Base-by-base conservation (phyloP, 1,140 invertebrate genomes). In the Contarinia nasturtii region DNA sequence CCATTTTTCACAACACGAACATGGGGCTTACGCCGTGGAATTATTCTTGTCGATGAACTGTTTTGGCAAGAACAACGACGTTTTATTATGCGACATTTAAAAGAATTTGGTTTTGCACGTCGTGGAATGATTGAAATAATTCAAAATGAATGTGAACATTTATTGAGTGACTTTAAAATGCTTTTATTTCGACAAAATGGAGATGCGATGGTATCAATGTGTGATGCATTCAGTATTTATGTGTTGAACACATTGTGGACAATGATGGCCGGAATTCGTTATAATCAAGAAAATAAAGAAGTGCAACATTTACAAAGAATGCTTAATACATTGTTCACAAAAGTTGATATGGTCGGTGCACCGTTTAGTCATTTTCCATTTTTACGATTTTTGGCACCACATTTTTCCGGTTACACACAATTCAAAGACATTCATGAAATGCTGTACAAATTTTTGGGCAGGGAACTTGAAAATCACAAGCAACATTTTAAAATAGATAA, bases 171-270 rank as follows among this genome's bases (percentile, higher is more conserved):
- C 45, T 65, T 73, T 34, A 68, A 69, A 20, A 53, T 52, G 0
- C 60, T 75, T 46, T 56, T 68, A 2, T 52, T 56, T 0, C 53
- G 61, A 27, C 55, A 70, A 37, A 53, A 52, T 2, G 59, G 63
- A 10, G 54, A 60, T 2, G 67, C 69, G 3, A 50, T 71, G 1
- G 57, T 75, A 1, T 60, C 71, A 48, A 82, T 86, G 77, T 67
- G 79, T 33, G 74, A 79, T 48, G 69, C 78, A 27, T 85, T 85
- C 53, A 76, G 75, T 33, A 74, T 82, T 1, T 77, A 80, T 48
- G 77, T 88, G 27, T 61, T 90, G 11, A 94, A 93, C 54, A 84
- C 83, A 0, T 63, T 93, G 1, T 92, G 87, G 82, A 76, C 70
- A 45, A 86, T 92, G 77, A 75, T 91, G 64, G 83, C 87, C 46